Evolutionary conservation across 2,797 vertebrate species (phyloP).

Genomic region (Sarcophilus harrisii): DNA sequence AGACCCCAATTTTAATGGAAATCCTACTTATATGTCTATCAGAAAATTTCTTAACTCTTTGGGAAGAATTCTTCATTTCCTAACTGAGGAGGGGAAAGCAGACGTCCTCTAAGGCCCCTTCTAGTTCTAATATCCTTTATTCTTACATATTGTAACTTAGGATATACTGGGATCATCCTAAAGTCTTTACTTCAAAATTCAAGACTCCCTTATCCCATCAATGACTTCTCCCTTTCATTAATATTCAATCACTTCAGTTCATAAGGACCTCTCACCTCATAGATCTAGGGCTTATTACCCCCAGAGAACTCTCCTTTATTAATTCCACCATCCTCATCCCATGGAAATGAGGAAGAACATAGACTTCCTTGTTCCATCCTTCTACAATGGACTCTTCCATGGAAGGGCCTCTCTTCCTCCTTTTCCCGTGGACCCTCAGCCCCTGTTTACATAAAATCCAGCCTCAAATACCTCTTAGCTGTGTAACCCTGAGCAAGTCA

Average conservation of each 20-base stretch:
- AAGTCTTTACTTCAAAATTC: neutral
- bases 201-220: neutral
- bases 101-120: neutral
- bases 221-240: neutral
- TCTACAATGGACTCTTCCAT: neutral
- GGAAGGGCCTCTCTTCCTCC: neutral
- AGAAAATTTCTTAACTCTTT: neutral
- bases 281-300: neutral
- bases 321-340: neutral
- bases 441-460: neutral
- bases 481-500: neutral
- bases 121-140: neutral
- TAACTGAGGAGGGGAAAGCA: neutral
- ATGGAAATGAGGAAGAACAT: neutral
- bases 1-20: neutral
- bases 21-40: neutral
- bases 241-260: neutral
- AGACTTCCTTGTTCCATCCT: neutral
- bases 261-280: neutral
- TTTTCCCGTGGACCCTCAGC: neutral
- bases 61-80: neutral
- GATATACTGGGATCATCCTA: neutral
- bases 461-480: too few species aligned
- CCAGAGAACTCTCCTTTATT: neutral
- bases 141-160: neutral